A percentile compares a stretch with the other conserved stretches of the same genome.
phyloP scores from a whole-genome alignment of 2,797 vertebrate species.

The Girardinus metallicus region DNA sequence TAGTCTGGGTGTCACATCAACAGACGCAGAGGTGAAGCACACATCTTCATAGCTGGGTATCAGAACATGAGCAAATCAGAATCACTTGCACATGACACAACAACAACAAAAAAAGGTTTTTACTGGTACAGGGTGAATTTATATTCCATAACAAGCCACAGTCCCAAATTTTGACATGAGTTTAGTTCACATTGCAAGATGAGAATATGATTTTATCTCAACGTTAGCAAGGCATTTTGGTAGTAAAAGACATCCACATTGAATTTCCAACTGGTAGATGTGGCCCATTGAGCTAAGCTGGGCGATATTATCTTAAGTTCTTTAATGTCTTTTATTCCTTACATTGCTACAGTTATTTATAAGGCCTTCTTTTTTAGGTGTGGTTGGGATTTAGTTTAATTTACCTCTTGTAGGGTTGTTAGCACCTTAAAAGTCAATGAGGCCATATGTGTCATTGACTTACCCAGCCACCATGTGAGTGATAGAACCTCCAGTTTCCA shows the following conservation, averaged over 20 bases:
- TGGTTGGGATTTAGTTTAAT: background rate
- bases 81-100: background rate
- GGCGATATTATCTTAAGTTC: background rate
- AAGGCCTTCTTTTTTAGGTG: background rate
- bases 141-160: background rate
- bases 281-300: background rate
- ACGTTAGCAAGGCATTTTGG: background rate
- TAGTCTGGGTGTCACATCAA: slow-evolving; percentile 7
- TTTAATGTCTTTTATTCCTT: background rate
- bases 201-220: background rate
- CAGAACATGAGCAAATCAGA: background rate
- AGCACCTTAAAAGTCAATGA: background rate
- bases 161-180: background rate
- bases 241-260: background rate
- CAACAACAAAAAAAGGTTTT: background rate
- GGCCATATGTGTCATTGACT: background rate
- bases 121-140: background rate
- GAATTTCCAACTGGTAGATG: background rate
- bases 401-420: background rate
- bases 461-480: background rate
- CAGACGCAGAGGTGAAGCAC: background rate
- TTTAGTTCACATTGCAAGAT: background rate
- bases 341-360: background rate
- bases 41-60: background rate
- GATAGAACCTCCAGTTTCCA: background rate